Evolutionary conservation across 2,888 invertebrate species (phyloP), one percentile per base, ranked within the genome.

Genomic region (Sisyra terminalis): DNA sequence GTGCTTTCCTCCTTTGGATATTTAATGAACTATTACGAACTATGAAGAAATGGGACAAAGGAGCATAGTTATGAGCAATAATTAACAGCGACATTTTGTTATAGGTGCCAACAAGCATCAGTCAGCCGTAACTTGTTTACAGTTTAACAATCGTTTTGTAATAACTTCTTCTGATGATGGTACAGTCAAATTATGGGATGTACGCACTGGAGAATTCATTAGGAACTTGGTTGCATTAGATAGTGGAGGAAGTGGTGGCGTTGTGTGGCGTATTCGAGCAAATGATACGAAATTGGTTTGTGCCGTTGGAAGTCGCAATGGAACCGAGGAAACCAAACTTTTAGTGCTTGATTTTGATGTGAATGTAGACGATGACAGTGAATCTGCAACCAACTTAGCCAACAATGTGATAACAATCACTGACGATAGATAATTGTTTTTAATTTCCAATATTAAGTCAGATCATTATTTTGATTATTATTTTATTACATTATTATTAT

Each of bases 81-180:
- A n/a, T n/a, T n/a, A n/a, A n/a, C n/a, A n/a, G n/a, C n/a, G n/a
- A n/a, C n/a, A n/a, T n/a, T n/a, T 39, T 39, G 13, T 8, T 51
- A 2, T 64, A 88, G 96, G 96, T 47, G 80, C 85, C 18, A 85
- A 92, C 62, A 96, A 96, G 59, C 98, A 98, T 66, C 88, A 90
- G 57, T 96, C 96, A 47, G 97, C 97, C 41, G 97, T 98, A 44
- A 98, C 98, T 34, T 96, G 96, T 65, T 76, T 98, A 50, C 96
- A 97, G 64, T 93, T 96, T 55, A 92, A 93, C 66, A 86, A 83
- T 58, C 85, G 89, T 48, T 94, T 97, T 71, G 96, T 98, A 51
- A 93, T 97, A 55, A 96, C 97, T 16, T 97, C 97, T 10, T 96
- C 96, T 2, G 98, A 98, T 60, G 98, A 99, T 65, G 98, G 98